These are phyloP conservation scores for Symphodus melops DNA, from an alignment of 2,113 vertebrate genomes.

Conservation along the genomic window DNA sequence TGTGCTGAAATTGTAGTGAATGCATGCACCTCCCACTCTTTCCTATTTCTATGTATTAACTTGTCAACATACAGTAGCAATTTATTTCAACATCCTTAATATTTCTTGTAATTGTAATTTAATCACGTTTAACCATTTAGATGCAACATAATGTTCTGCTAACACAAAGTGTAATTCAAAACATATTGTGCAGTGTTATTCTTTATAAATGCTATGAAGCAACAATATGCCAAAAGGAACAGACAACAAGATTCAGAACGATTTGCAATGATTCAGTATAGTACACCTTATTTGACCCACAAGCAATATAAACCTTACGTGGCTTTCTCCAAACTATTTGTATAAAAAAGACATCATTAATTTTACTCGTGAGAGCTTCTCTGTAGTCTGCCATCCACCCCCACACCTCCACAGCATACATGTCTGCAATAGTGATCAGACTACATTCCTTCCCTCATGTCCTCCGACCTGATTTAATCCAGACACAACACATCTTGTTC, in stretches of 20 bases:
- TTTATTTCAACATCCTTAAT: constrained; percentile 12
- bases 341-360: constrained; percentile 33
- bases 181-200: not conserved
- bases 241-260: not conserved
- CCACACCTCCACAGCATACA: constrained; percentile 35
- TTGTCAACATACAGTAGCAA: not conserved
- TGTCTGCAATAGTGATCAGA: constrained; percentile 76
- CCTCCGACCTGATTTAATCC: constrained; percentile 76
- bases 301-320: constrained; percentile 26
- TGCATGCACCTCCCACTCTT: constrained; percentile 5
- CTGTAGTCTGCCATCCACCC: constrained; percentile 18
- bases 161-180: constrained; percentile 6
- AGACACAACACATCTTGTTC: constrained; percentile 78
- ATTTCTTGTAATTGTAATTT: constrained; percentile 8
- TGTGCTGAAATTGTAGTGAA: constrained; percentile 16
- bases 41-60: not conserved
- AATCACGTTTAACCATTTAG: constrained; percentile 7
- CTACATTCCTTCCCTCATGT: constrained; percentile 75
- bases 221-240: not conserved
- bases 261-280: constrained; percentile 6
- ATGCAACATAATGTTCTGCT: constrained; percentile 2
- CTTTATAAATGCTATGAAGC: not conserved
- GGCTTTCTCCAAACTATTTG: constrained; percentile 28
- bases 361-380: constrained; percentile 22
- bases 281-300: constrained; percentile 21